These are phyloP conservation scores for Diadegma fenestrale DNA, from an alignment of 2,888 invertebrate genomes.

Conservation along the genomic window DNA sequence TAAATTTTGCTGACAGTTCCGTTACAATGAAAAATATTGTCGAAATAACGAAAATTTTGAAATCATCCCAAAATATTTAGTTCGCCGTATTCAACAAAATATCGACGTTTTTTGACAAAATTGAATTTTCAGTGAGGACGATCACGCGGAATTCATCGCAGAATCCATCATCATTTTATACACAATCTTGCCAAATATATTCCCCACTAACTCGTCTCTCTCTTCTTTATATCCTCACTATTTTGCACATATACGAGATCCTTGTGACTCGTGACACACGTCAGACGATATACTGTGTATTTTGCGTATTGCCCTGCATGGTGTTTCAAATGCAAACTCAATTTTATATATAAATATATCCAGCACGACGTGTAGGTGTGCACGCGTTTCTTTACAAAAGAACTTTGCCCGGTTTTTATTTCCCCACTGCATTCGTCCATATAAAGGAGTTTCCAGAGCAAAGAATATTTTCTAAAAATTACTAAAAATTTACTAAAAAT, in stretches of 20 bases:
- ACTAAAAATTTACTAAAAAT: too few relatives aligned
- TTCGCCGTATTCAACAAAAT: too few relatives aligned
- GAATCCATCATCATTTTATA: background rate
- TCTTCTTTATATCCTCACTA: constrained; percentile 60
- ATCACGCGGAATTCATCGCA: background rate
- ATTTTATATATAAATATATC: background rate
- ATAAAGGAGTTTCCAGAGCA: background rate
- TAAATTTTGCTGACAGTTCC: too few relatives aligned
- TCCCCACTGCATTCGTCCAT: constrained; percentile 21
- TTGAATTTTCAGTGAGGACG: too few relatives aligned
- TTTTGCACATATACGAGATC: constrained; percentile 69
- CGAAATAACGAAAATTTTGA: too few relatives aligned
- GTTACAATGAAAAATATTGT: too few relatives aligned
- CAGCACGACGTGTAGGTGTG: background rate
- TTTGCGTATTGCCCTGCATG: background rate
- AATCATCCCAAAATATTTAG: too few relatives aligned
- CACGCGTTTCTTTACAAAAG: constrained; percentile 59
- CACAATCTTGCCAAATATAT: constrained; percentile 17
- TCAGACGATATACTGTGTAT: constrained; percentile 38
- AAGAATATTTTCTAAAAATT: background rate
- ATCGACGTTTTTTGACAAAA: too few relatives aligned
- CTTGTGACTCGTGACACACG: constrained; percentile 39
- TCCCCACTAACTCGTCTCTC: constrained; percentile 27
- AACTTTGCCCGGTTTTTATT: constrained; percentile 48
- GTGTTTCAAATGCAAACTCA: constrained; percentile 5